Evolutionary conservation across 2,888 invertebrate genomes (phyloP).

Genomic region (Agrilus mali): DNA sequence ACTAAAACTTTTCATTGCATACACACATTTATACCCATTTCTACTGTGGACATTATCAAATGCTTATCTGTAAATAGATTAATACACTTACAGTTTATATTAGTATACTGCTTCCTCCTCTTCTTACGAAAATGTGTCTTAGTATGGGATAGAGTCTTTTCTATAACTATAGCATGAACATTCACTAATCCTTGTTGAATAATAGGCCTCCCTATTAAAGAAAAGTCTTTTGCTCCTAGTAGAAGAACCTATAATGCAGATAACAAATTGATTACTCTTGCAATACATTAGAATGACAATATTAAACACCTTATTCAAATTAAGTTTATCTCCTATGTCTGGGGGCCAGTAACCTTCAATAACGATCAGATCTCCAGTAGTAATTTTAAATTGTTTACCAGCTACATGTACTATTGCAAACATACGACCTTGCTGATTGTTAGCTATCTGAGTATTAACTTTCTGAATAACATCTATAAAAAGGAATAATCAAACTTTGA

Average conservation of each 20-base stretch:
- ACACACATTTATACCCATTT: too few relatives aligned
- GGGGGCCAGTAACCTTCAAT: slow-evolving; percentile 79
- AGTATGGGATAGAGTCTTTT: slow-evolving; percentile 71
- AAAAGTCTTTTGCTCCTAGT: slow-evolving; percentile 68
- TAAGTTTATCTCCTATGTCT: slow-evolving; percentile 63
- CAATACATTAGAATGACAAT: not conserved
- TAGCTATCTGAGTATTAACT: slow-evolving; percentile 49
- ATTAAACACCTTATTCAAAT: slow-evolving; percentile 57
- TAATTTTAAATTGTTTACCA: slow-evolving; percentile 77
- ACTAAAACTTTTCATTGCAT: too few relatives aligned
- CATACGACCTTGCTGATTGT: slow-evolving; percentile 41
- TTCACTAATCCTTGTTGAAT: slow-evolving; percentile 60
- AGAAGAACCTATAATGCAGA: slow-evolving; percentile 46
- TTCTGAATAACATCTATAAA: slow-evolving; percentile 42
- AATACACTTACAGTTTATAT: slow-evolving; percentile 51
- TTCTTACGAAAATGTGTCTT: slow-evolving; percentile 65
- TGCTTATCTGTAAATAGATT: not conserved
- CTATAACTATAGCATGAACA: slow-evolving; percentile 70
- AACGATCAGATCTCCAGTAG: slow-evolving; percentile 71
- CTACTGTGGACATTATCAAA: too few relatives aligned
- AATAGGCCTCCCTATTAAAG: slow-evolving; percentile 67
- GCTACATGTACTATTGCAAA: slow-evolving; percentile 74
- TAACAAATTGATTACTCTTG: slow-evolving; percentile 4
- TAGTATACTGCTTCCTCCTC: slow-evolving; percentile 63
- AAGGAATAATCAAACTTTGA: not conserved